A percentile compares a stretch with the other conserved stretches of the same genome.
These are phyloP conservation scores for Heliothis peltigera DNA, from an alignment of 2,888 invertebrate genomes.

Conservation along the genomic window DNA sequence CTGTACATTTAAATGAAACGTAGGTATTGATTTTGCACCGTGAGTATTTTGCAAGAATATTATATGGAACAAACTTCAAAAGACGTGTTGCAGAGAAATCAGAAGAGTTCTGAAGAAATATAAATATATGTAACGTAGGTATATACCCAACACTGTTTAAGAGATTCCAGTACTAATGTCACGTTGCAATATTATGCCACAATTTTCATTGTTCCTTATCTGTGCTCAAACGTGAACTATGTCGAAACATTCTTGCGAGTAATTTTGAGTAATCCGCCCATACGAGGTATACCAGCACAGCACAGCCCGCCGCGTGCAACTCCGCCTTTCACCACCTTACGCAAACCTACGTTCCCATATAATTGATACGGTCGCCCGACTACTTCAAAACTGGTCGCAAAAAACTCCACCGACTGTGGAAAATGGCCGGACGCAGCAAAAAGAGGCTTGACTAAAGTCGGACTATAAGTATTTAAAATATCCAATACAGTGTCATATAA, in stretches of 20 bases:
- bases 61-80: too few species aligned
- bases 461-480: conserved; percentile 65
- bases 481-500: conserved; percentile 72
- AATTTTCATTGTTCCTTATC: conserved; percentile 4
- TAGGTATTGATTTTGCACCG: too few species aligned
- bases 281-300: conserved; percentile 44
- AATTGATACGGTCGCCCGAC: conserved; percentile 76
- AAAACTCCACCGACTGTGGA: conserved; percentile 63
- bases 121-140: too few species aligned
- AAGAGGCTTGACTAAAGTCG: conserved; percentile 73
- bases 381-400: conserved; percentile 69
- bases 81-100: too few species aligned
- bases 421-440: conserved; percentile 65
- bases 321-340: conserved; percentile 75
- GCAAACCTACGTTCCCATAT: conserved; percentile 76
- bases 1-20: too few species aligned
- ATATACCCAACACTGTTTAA: not conserved
- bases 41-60: too few species aligned
- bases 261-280: conserved; percentile 55
- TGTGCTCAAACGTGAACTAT: conserved; percentile 1
- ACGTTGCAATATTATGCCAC: not conserved
- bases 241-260: conserved; percentile 52
- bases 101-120: too few species aligned
- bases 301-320: conserved; percentile 63
- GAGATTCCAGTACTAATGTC: not conserved